phyloP scores from a whole-genome alignment of 2,113 vertebrate species.

The Nanorana parkeri region DNA sequence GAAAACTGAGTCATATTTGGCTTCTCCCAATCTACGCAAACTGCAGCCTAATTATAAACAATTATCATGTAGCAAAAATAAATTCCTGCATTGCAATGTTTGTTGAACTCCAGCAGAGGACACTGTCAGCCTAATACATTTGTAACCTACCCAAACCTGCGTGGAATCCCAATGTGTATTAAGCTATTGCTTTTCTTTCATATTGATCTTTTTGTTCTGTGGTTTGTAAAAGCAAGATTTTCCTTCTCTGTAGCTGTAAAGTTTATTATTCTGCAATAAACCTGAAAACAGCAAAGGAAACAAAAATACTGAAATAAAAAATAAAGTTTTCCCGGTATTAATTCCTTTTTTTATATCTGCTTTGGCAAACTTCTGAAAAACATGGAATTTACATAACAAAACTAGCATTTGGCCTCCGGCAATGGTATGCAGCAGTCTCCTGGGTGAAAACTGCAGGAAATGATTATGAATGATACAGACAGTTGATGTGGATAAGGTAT shows the following conservation, averaged over 20 bases:
- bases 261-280: background rate
- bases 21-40: too few species aligned
- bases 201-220: conserved; percentile 13
- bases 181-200: background rate
- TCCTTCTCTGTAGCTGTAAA: background rate
- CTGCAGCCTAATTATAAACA: too few species aligned
- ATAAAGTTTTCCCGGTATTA: background rate
- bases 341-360: background rate
- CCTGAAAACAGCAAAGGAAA: background rate
- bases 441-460: background rate
- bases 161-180: background rate
- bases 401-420: background rate
- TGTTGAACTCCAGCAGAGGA: conserved; percentile 29
- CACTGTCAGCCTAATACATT: conserved; percentile 4
- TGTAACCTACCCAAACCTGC: background rate
- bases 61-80: too few species aligned
- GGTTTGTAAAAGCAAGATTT: conserved; percentile 23
- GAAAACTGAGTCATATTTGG: too few species aligned
- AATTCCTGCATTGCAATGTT: background rate
- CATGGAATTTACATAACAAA: conserved; percentile 8
- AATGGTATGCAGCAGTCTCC: background rate
- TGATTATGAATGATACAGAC: background rate
- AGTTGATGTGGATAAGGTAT: background rate
- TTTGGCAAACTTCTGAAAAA: conserved; percentile 4
- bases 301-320: background rate